These are phyloP conservation scores for Dolomedes plantarius DNA, from an alignment of 2,888 invertebrate species.

Conservation along the genomic window DNA sequence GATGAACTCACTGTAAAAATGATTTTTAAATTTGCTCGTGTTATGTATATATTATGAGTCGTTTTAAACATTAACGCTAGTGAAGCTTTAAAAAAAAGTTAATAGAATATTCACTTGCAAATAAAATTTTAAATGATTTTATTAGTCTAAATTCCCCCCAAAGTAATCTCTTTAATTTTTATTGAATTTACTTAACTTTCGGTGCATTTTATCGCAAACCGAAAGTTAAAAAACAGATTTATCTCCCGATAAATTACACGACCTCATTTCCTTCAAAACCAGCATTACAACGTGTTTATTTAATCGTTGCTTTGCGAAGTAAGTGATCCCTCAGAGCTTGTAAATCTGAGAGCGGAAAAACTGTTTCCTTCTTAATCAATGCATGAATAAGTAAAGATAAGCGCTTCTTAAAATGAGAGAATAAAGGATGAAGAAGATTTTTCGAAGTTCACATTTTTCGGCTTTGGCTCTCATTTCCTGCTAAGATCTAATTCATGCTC, in stretches of 20 bases:
- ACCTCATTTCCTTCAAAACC: conserved; percentile 22
- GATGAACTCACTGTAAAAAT: too few species aligned
- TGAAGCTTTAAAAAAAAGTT: too few species aligned
- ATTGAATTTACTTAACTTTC: background rate
- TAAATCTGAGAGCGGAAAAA: conserved; percentile 2
- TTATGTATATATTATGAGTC: too few species aligned
- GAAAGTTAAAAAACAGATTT: conserved; percentile 15
- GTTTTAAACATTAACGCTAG: too few species aligned
- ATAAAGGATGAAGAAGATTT: conserved; percentile 15
- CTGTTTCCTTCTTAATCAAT: conserved; percentile 18
- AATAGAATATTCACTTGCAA: too few species aligned
- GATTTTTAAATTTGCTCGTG: too few species aligned
- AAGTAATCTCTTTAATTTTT: too few species aligned
- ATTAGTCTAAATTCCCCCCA: too few species aligned
- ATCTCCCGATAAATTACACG: background rate
- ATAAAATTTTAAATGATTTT: too few species aligned
- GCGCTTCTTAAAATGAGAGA: conserved; percentile 31
- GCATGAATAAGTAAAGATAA: conserved; percentile 52
- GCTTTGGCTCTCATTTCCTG: conserved; percentile 23
- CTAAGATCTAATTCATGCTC: conserved; percentile 29
- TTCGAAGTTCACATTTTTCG: background rate
- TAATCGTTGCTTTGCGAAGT: conserved; percentile 35
- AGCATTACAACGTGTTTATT: conserved; percentile 33
- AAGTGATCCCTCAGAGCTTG: background rate
- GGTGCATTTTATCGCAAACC: background rate